These are phyloP conservation scores for Bellardia bayeri DNA, from an alignment of 2,888 invertebrate genomes.

Conservation along the genomic window DNA sequence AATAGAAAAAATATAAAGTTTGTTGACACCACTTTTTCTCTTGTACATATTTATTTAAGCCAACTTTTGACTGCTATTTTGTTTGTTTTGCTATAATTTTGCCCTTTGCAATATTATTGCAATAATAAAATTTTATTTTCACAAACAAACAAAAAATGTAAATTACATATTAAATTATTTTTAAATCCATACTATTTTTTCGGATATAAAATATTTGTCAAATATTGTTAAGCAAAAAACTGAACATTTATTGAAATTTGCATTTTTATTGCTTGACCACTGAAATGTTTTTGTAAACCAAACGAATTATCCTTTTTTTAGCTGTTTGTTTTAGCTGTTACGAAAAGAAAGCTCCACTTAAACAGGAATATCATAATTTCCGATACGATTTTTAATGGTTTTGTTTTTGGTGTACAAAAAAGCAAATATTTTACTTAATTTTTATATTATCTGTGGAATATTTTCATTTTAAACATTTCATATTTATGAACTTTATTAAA, in stretches of 20 bases:
- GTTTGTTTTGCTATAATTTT: constrained; percentile 48
- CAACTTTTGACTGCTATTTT: background rate
- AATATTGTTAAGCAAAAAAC: constrained; percentile 41
- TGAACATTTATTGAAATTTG: constrained; percentile 63
- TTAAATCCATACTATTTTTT: constrained; percentile 48
- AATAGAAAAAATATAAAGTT: background rate
- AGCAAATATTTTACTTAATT: constrained; percentile 52
- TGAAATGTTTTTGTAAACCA: constrained; percentile 56
- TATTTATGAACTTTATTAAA: constrained; percentile 44
- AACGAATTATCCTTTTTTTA: constrained; percentile 59
- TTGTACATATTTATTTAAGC: background rate
- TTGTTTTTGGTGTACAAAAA: constrained; percentile 8
- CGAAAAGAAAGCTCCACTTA: constrained; percentile 5
- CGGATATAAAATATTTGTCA: constrained; percentile 43
- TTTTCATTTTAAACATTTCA: constrained; percentile 38
- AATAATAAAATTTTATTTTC: constrained; percentile 64
- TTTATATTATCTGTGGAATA: constrained; percentile 49
- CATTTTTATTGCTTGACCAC: constrained; percentile 70
- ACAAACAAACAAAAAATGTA: constrained; percentile 23
- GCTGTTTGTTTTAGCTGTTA: background rate
- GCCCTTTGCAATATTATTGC: constrained; percentile 27
- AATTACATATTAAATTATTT: constrained; percentile 62
- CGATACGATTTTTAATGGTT: constrained; percentile 18
- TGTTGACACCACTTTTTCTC: background rate
- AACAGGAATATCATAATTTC: constrained; percentile 41